A percentile compares a stretch with the other conserved stretches of the same genome.
These are phyloP conservation scores for Spinus pinus DNA, from an alignment of 2,797 vertebrate genomes.

Conservation along the genomic window DNA sequence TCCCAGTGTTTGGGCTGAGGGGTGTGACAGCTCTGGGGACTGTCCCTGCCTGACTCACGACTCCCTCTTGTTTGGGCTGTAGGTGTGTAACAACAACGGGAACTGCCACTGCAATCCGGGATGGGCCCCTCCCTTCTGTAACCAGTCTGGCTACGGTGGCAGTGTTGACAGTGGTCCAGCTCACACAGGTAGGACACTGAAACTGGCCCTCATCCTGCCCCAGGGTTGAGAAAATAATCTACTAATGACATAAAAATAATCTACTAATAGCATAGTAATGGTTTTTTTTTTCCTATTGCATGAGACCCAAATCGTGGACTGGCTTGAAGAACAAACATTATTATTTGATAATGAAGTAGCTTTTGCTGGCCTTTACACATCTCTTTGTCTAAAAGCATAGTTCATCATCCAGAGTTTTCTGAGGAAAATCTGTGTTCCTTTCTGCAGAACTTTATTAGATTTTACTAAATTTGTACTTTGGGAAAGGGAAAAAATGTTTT, in stretches of 20 bases:
- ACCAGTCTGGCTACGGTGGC: slow-evolving; percentile 81
- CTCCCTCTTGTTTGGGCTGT: neutral
- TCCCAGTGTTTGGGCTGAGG: neutral
- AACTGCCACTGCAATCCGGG: slow-evolving; percentile 86
- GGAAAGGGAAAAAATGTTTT: neutral
- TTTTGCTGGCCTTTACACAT: neutral
- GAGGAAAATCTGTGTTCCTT: neutral
- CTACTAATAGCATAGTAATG: neutral
- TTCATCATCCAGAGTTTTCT: neutral
- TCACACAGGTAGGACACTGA: slow-evolving; percentile 28
- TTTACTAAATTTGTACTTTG: neutral
- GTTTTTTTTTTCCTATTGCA: neutral
- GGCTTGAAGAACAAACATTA: neutral
- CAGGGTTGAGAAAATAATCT: neutral
- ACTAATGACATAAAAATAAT: neutral
- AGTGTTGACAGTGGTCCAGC: slow-evolving; percentile 87
- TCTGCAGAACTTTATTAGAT: neutral
- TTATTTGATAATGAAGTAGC: neutral
- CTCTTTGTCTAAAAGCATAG: neutral
- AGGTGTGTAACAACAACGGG: slow-evolving; percentile 81
- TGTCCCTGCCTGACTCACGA: slow-evolving; percentile 64
- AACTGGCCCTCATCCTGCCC: neutral
- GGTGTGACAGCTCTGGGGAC: neutral
- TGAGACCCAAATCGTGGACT: neutral
- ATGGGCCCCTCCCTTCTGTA: slow-evolving; percentile 84